Percentiles rank a stretch among this genome's conserved stretches.
Evolutionary conservation across 2,888 invertebrate genomes (phyloP).

Genomic region (Pyrrhosoma nymphula): DNA sequence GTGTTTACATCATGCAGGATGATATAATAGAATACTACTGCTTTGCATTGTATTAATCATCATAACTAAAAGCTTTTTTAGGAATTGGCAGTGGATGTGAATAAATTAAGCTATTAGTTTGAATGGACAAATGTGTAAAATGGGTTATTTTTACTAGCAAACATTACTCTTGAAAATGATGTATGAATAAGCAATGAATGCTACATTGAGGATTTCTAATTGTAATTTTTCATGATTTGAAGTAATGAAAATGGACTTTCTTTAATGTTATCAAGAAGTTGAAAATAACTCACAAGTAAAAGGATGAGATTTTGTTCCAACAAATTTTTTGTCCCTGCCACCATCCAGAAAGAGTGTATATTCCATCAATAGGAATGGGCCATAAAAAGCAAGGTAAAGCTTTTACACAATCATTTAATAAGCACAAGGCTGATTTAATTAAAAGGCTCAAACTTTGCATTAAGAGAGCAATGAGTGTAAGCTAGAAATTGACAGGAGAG

Average conservation of each 20-base stretch:
- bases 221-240: background rate
- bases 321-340: background rate
- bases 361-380: slow-evolving; percentile 30
- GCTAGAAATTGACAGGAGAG: slow-evolving; percentile 62
- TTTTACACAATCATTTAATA: slow-evolving; percentile 45
- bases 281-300: background rate
- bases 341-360: background rate
- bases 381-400: slow-evolving; percentile 64
- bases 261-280: background rate
- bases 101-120: background rate
- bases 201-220: background rate
- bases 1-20: slow-evolving; percentile 40
- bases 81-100: slow-evolving; percentile 55
- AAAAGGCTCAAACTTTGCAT: slow-evolving; percentile 36
- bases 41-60: slow-evolving; percentile 17
- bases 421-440: slow-evolving; percentile 52
- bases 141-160: background rate
- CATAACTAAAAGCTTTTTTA: slow-evolving; percentile 39
- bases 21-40: background rate
- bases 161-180: background rate
- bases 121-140: background rate
- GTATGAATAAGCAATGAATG: background rate
- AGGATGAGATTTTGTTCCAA: background rate
- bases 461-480: slow-evolving; percentile 48
- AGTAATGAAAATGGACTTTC: background rate